phyloP scores from a whole-genome alignment of 2,113 vertebrate genomes.

The Phrynocephalus versicolor region DNA sequence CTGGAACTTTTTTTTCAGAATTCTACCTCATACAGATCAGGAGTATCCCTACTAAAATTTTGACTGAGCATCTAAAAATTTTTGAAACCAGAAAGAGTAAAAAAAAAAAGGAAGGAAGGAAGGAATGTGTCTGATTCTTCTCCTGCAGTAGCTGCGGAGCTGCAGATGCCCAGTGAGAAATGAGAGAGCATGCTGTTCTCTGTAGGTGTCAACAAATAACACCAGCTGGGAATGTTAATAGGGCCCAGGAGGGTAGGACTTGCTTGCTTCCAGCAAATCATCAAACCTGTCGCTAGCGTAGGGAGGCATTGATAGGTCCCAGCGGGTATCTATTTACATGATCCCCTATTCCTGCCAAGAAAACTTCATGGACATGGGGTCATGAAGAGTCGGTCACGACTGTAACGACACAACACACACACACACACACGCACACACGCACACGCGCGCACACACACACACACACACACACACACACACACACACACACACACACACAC shows the following conservation, averaged over 20 bases:
- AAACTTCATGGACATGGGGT: too few relatives aligned
- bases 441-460: too few relatives aligned
- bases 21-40: background rate
- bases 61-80: background rate
- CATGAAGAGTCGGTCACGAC: too few relatives aligned
- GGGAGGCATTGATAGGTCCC: background rate
- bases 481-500: too few relatives aligned
- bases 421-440: too few relatives aligned
- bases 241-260: background rate
- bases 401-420: too few relatives aligned
- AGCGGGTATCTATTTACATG: background rate
- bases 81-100: background rate
- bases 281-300: background rate
- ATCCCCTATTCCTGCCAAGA: too few relatives aligned
- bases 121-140: accelerated
- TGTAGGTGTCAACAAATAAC: background rate
- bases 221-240: background rate
- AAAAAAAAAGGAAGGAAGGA: accelerated
- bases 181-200: background rate
- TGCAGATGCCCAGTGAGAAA: accelerated
- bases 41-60: background rate
- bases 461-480: too few relatives aligned
- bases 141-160: background rate
- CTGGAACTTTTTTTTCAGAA: background rate
- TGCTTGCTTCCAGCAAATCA: constrained; percentile 1